Evolutionary conservation across 2,888 invertebrate species (phyloP).

Genomic region (Pycnomerus fuliginosus): DNA sequence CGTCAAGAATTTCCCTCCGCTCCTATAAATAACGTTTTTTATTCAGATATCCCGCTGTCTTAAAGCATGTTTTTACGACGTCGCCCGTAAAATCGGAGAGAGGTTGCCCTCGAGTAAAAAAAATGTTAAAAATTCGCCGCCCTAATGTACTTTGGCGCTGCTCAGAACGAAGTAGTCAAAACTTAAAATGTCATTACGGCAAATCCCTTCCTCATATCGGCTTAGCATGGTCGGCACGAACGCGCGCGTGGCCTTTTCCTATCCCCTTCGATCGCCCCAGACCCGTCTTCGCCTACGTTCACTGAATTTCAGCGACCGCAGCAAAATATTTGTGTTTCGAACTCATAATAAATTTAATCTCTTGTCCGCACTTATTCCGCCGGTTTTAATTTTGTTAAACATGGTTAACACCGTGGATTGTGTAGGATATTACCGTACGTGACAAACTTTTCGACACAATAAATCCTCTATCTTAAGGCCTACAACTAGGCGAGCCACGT

Average conservation of each 20-base stretch:
- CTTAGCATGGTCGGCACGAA: constrained; percentile 43
- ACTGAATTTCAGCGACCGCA: constrained; percentile 27
- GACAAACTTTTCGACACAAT: too few species aligned
- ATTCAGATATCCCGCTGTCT: constrained; percentile 16
- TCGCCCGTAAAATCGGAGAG: constrained; percentile 9
- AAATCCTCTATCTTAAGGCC: background rate
- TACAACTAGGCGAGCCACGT: constrained; percentile 13
- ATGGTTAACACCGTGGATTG: too few species aligned
- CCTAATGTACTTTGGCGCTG: constrained; percentile 34
- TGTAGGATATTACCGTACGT: too few species aligned
- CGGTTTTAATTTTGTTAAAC: background rate
- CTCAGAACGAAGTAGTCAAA: constrained; percentile 37
- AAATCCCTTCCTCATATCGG: constrained; percentile 39
- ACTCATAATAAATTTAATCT: constrained; percentile 20
- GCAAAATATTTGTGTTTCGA: constrained; percentile 25
- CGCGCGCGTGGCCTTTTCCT: constrained; percentile 32
- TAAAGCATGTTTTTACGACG: constrained; percentile 17
- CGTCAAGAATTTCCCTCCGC: constrained; percentile 13
- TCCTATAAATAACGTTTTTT: constrained; percentile 24
- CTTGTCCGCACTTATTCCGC: constrained; percentile 13
- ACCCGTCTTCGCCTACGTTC: constrained; percentile 15
- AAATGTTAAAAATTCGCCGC: constrained; percentile 24
- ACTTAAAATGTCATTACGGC: constrained; percentile 44
- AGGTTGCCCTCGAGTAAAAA: constrained; percentile 11
- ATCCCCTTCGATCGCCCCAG: constrained; percentile 24